phyloP scores from a whole-genome alignment of 2,113 vertebrate species.

The Oncorhynchus gorbuscha region DNA sequence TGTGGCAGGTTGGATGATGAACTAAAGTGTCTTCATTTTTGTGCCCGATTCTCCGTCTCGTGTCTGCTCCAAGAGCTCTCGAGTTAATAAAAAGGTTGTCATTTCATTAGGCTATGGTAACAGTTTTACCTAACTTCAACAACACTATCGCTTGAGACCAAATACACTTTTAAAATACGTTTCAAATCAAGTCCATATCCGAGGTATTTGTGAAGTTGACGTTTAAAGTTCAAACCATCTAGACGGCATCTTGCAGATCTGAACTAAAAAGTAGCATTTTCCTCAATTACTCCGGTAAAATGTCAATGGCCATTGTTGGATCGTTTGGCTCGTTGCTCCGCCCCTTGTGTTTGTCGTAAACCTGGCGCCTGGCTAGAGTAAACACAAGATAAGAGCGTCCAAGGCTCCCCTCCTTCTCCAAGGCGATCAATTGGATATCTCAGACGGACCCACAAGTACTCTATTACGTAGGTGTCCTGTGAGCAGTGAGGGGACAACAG shows the following conservation, averaged over 20 bases:
- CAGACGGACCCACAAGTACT: constrained; percentile 48
- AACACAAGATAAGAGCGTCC: constrained; percentile 71
- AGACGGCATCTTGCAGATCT: constrained; percentile 39
- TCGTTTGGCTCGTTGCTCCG: constrained; percentile 71
- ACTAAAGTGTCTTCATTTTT: background rate
- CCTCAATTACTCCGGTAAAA: constrained; percentile 61
- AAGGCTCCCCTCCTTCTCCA: constrained; percentile 63
- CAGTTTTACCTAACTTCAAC: background rate
- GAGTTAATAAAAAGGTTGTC: background rate
- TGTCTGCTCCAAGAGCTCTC: background rate
- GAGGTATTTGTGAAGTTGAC: background rate
- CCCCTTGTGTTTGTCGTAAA: constrained; percentile 82
- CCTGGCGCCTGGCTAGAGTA: constrained; percentile 77
- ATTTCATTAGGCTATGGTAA: background rate
- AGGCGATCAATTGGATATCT: constrained; percentile 65
- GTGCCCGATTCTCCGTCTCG: background rate
- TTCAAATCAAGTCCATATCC: background rate
- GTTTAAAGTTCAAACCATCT: constrained; percentile 22
- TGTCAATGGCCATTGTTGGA: constrained; percentile 73
- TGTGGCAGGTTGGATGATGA: no score
- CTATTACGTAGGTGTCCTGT: constrained; percentile 55
- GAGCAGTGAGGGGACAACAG: constrained; percentile 54
- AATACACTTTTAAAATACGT: background rate
- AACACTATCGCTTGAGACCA: background rate
- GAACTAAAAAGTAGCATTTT: constrained; percentile 48